Conservation (phyloP, 2,113 vertebrate species). For the Quiscalus mexicanus region DNA sequence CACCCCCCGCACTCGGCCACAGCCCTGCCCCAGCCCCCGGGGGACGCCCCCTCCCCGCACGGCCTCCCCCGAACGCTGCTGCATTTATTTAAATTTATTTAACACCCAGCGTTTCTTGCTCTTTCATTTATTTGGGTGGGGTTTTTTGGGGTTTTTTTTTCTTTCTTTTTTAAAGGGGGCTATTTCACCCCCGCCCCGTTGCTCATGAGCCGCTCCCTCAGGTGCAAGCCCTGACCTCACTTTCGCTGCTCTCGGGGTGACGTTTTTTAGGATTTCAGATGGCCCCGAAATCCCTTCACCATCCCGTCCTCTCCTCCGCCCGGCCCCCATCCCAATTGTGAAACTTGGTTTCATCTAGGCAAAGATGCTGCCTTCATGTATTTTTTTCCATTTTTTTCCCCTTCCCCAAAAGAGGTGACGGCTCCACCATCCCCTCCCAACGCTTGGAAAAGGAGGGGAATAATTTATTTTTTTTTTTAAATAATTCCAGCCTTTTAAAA, state of each 20-base stretch:
- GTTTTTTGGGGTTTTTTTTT: no score
- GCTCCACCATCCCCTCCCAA: neutral
- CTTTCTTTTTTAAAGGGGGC: neutral
- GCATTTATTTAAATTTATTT: neutral
- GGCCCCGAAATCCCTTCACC: neutral
- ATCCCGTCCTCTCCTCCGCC: neutral
- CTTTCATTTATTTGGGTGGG: neutral
- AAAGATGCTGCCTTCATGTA: neutral
- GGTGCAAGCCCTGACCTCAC: neutral
- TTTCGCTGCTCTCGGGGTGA: neutral
- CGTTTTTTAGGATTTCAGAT: neutral
- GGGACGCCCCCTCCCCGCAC: neutral
- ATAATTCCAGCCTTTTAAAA: neutral
- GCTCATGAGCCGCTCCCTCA: neutral
- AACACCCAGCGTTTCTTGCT: neutral
- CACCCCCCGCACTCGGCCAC: neutral
- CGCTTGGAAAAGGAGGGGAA: neutral
- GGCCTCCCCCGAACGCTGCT: neutral
- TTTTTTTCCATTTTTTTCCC: neutral
- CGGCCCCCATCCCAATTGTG: neutral
- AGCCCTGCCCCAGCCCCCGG: neutral
- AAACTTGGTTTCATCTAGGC: neutral
- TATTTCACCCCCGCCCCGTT: rapidly evolving
- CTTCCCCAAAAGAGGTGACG: neutral
- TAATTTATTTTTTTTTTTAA: neutral